phyloP scores from a whole-genome alignment of 2,113 vertebrate species.

The Chaenogobius annularis region DNA sequence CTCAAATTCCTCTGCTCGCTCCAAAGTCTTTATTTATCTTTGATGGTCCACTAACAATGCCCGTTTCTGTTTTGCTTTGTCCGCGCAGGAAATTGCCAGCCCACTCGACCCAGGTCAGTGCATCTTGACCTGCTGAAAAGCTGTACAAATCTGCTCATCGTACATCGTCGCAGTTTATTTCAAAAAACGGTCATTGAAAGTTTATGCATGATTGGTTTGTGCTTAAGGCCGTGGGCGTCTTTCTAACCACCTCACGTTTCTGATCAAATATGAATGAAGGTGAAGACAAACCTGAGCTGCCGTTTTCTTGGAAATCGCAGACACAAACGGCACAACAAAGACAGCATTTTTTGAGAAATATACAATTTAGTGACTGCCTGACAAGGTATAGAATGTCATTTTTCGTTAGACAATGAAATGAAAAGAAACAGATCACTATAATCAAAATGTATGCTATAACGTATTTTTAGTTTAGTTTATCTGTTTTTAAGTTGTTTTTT shows the following conservation, averaged over 20 bases:
- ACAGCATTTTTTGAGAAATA: too few relatives aligned
- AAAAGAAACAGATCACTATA: too few relatives aligned
- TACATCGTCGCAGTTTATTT: constrained; percentile 19
- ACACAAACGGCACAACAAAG: not conserved
- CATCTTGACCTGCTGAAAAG: constrained; percentile 32
- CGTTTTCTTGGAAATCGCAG: constrained; percentile 26
- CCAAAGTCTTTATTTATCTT: not conserved
- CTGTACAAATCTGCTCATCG: constrained; percentile 29
- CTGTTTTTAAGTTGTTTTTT: too few relatives aligned
- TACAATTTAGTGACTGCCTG: too few relatives aligned
- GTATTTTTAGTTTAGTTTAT: too few relatives aligned
- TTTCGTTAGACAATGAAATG: too few relatives aligned
- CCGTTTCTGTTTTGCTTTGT: constrained; percentile 14
- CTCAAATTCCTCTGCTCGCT: not conserved
- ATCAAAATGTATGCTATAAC: too few relatives aligned
- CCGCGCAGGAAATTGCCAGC: constrained; percentile 52
- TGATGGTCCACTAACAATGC: constrained; percentile 14
- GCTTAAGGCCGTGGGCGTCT: constrained; percentile 21
- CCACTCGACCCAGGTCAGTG: constrained; percentile 65
- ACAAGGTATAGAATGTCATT: too few relatives aligned
- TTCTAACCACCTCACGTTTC: not conserved
- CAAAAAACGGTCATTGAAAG: constrained; percentile 18
- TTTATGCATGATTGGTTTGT: constrained; percentile 19
- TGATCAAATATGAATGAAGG: constrained; percentile 31
- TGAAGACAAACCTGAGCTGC: constrained; percentile 6